Evolutionary conservation across 2,888 invertebrate species (phyloP), one percentile per base, ranked within the genome.

Genomic region (Lasioglossum malachurum): DNA sequence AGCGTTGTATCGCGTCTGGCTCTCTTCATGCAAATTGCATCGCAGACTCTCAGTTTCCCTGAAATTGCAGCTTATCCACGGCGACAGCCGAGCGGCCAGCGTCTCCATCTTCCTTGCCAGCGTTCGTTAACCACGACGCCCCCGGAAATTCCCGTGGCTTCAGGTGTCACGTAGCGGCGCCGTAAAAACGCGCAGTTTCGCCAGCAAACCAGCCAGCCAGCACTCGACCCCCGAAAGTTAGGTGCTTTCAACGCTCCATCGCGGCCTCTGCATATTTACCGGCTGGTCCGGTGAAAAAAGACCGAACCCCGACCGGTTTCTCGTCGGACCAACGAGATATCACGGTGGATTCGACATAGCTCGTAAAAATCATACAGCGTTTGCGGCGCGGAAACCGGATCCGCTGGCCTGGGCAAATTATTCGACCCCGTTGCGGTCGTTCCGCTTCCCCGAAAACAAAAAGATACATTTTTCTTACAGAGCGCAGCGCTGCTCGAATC

Each of bases 41-140:
- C 57, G 77, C 69, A 38, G 77, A 69, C 76, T 67, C 81, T 80
- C 73, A 46, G 60, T 60, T 84, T 60, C 35, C 69, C 38, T 71
- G 74, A 84, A 84, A 84, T 71, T 57, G 69, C 69, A 46, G 69
- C 77, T 60, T 60, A 84, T 84, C 84, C 49, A n/a, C 35, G 46
- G 69, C 74, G 77, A 77, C 76, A 53, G 53, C 57, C 73, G 2
- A 49, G 44, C 46, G 53, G 31, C 49, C 75, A 31, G 35, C 71
- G 77, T 69, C 84, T 84, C 74, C 77, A 38, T 60, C 46, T 75
- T 81, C 27, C 74, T 64, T 67, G 76, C 72, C 72, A 44, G 16
- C 76, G 83, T 83, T 84, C 84, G 84, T 84, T 84, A 84, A 60
- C 84, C 31, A 31, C 79, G 57, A 35, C 14, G 71, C 60, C 27